A percentile compares a stretch with the other conserved stretches of the same genome.
Evolutionary conservation across 2,797 vertebrate species (phyloP).

Genomic region (Erethizon dorsatum): DNA sequence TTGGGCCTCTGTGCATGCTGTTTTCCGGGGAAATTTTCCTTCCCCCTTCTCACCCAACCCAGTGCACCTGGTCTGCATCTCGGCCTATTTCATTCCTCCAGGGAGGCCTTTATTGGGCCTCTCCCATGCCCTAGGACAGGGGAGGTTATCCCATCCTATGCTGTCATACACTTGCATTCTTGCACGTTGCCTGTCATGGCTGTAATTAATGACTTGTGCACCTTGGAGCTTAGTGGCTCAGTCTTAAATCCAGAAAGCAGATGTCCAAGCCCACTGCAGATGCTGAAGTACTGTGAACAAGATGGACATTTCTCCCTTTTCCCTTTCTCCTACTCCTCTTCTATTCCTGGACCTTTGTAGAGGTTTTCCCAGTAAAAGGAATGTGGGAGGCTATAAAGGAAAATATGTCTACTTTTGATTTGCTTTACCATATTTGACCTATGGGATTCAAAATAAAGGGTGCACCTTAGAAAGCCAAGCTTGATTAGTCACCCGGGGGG

Average conservation of each 20-base stretch:
- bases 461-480: not conserved
- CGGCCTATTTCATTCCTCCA: not conserved
- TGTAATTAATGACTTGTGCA: not conserved
- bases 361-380: not conserved
- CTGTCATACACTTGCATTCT: not conserved
- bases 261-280: not conserved
- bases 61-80: not conserved
- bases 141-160: not conserved
- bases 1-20: not conserved
- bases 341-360: not conserved
- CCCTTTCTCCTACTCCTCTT: not conserved
- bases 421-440: not conserved
- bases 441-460: conserved; percentile 22
- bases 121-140: not conserved
- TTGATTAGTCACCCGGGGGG: not conserved
- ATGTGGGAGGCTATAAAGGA: not conserved
- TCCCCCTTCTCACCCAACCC: not conserved
- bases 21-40: not conserved
- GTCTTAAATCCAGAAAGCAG: not conserved
- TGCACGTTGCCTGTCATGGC: not conserved
- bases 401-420: not conserved
- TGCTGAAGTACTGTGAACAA: not conserved
- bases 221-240: not conserved
- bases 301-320: not conserved
- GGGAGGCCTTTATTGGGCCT: not conserved